Evolutionary conservation across 2,113 vertebrate genomes (phyloP).

Genomic region (Lampris megalopsis): DNA sequence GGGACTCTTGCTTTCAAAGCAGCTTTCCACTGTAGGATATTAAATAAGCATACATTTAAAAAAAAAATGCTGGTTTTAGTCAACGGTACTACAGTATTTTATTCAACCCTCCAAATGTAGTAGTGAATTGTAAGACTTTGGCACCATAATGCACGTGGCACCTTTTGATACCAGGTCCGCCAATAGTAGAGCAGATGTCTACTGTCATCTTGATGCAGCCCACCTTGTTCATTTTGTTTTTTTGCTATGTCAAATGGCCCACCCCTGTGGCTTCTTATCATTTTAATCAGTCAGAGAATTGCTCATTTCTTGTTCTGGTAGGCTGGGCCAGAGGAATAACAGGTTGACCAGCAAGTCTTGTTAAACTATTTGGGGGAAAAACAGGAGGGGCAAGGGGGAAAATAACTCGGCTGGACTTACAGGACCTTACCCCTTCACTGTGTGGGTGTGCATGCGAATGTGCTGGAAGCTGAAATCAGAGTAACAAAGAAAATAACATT

Average conservation of each 20-base stretch:
- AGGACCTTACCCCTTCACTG: background rate
- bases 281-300: conserved; percentile 45
- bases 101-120: background rate
- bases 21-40: too few species aligned
- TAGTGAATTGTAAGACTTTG: background rate
- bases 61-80: too few species aligned
- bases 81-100: too few species aligned
- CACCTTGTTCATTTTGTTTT: conserved; percentile 17
- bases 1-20: too few species aligned
- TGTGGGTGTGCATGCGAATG: background rate
- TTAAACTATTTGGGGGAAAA: conserved; percentile 33
- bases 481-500: background rate
- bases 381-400: conserved; percentile 1
- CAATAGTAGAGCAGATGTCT: background rate
- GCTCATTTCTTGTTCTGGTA: conserved; percentile 47
- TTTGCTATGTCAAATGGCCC: conserved; percentile 29
- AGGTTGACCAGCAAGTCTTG: conserved; percentile 30
- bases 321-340: conserved; percentile 42
- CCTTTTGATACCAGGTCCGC: background rate
- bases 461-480: background rate
- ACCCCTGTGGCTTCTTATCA: conserved; percentile 31
- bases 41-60: too few species aligned
- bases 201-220: background rate
- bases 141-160: background rate
- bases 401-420: too few species aligned